A percentile compares a stretch with the other conserved stretches of the same genome.
Conservation (phyloP, 2,113 vertebrate species). For the Arothron firmamentum region DNA sequence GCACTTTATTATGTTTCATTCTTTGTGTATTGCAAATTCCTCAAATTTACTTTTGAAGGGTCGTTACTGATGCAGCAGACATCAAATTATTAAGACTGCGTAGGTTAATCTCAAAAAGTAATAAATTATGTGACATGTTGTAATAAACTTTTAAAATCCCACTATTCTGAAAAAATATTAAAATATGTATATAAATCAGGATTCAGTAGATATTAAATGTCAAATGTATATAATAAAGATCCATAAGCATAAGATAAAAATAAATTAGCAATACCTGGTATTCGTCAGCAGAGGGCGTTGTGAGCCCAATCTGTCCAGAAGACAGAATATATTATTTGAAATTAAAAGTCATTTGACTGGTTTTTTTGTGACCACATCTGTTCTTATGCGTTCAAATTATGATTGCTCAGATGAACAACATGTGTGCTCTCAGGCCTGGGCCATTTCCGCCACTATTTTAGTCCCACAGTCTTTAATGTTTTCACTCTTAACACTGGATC, state of each 20-base stretch:
- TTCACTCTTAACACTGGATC: conserved; percentile 59
- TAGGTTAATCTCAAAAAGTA: not conserved
- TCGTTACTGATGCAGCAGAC: not conserved
- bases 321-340: not conserved
- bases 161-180: no score
- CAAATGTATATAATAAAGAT: no score
- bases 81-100: not conserved
- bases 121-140: no score
- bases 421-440: conserved; percentile 27
- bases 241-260: no score
- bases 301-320: conserved; percentile 11
- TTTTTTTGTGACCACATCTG: conserved; percentile 7
- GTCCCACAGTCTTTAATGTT: conserved; percentile 58
- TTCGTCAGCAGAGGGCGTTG: conserved; percentile 52
- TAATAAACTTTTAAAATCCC: no score
- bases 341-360: not conserved
- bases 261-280: no score
- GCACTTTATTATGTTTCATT: not conserved
- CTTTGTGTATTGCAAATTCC: not conserved
- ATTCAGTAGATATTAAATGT: no score
- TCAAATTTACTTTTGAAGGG: not conserved
- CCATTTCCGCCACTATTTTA: conserved; percentile 54
- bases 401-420: conserved; percentile 33
- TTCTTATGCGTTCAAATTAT: conserved; percentile 10
- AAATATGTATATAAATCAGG: no score